These are phyloP conservation scores for Ochotona curzoniae DNA, from an alignment of 2,113 vertebrate genomes.

Conservation along the genomic window DNA sequence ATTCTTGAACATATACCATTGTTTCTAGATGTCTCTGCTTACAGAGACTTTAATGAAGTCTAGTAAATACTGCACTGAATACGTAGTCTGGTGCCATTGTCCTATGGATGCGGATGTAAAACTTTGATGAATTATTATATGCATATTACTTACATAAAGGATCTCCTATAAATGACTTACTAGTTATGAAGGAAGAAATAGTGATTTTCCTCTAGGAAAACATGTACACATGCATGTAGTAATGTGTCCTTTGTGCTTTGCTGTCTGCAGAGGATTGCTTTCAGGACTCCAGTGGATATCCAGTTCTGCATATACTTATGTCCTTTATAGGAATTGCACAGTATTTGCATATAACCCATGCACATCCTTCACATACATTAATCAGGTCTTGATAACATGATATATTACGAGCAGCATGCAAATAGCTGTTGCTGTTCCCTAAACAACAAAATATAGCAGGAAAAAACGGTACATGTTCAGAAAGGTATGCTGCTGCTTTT, in stretches of 20 bases:
- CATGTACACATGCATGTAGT: not conserved
- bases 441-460: no score
- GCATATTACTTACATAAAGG: not conserved
- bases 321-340: no score
- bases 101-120: not conserved
- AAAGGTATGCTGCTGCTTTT: no score
- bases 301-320: no score
- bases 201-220: not conserved
- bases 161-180: not conserved
- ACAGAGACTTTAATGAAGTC: constrained; percentile 35
- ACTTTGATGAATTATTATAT: not conserved
- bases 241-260: no score
- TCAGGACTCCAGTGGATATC: no score
- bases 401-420: no score
- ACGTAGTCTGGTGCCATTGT: not conserved
- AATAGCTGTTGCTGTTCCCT: no score
- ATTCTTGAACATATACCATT: not conserved
- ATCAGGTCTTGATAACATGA: no score
- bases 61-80: not conserved
- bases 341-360: not conserved
- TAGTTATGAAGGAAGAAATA: not conserved
- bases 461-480: no score
- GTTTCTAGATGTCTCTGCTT: not conserved
- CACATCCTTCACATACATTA: not conserved
- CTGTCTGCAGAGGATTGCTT: no score